Evolutionary conservation across 2,888 invertebrate species (phyloP), one percentile per base, ranked within the genome.

Genomic region (Allolobophora icterica): DNA sequence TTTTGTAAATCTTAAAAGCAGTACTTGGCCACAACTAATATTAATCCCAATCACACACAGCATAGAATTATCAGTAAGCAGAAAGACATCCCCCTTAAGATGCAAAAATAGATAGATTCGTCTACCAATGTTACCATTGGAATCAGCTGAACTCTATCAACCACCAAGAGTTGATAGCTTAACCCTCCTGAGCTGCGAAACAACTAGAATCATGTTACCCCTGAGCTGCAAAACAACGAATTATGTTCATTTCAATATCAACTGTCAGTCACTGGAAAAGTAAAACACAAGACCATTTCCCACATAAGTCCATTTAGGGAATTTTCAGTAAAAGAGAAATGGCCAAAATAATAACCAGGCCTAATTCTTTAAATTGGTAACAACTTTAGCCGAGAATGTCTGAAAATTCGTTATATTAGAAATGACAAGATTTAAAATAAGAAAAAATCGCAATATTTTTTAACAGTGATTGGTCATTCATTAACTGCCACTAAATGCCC

Each of bases 121-220:
- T 21, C n/a, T 30, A n/a, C n/a, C n/a, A 71, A 52, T 52, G 52
- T 52, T 24, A 52, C 52, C 71, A n/a, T n/a, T 71, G 71, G 71
- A 71, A 71, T 13, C 52, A 52, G 24, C 24, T 3, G 21, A 52
- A 52, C 24, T 52, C 2, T 45, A 45, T 45, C 21, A 71, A 71
- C 71, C n/a, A 71, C 30, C n/a, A 30, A n/a, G 11, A n/a, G n/a
- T 71, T n/a, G 3, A 71, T n/a, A 71, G n/a, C 71, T 71, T 71
- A 71, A 71, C 71, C 71, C n/a, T n/a, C 71, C 71, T 71, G 71
- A 71, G 71, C n/a, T n/a, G 71, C n/a, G 17, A 71, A 71, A 71
- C 17, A 71, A 71, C 71, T n/a, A 71, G 71, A 24, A 52, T 52
- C 24, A 19, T n/a, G n/a, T n/a, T n/a, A n/a, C n/a, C n/a, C 71